Evolutionary conservation across 2,113 vertebrate genomes (phyloP).

Genomic region (Artemisiospiza belli): DNA sequence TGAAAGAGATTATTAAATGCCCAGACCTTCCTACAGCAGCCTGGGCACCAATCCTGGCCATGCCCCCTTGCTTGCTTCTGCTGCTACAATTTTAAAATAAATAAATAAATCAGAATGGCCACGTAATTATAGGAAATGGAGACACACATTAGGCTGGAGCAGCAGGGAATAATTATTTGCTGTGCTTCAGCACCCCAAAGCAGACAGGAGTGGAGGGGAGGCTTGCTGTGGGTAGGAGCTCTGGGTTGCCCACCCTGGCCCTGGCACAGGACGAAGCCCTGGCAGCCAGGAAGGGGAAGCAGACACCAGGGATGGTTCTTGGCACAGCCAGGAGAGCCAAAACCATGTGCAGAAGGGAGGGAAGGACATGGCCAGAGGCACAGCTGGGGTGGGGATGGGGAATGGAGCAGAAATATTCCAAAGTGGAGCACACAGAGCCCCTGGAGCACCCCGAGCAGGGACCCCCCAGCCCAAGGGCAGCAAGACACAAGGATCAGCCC

Average conservation of each 20-base stretch:
- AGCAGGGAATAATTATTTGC: neutral
- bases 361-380: neutral
- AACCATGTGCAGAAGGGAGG: neutral
- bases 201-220: neutral
- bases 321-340: neutral
- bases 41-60: neutral
- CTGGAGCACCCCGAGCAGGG: neutral
- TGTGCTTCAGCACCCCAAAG: neutral
- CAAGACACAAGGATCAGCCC: neutral
- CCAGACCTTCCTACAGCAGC: neutral
- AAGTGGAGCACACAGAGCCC: neutral
- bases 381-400: neutral
- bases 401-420: neutral
- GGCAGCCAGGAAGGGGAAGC: neutral
- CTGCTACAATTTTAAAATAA: neutral
- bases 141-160: neutral
- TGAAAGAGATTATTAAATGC: neutral
- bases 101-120: neutral
- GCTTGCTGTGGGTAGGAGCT: neutral
- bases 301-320: fast-evolving
- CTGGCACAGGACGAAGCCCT: neutral
- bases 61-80: neutral
- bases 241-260: neutral
- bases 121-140: neutral
- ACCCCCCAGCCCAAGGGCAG: neutral